Conservation (phyloP, 2,888 invertebrate genomes). For the Eupithecia abbreviata region DNA sequence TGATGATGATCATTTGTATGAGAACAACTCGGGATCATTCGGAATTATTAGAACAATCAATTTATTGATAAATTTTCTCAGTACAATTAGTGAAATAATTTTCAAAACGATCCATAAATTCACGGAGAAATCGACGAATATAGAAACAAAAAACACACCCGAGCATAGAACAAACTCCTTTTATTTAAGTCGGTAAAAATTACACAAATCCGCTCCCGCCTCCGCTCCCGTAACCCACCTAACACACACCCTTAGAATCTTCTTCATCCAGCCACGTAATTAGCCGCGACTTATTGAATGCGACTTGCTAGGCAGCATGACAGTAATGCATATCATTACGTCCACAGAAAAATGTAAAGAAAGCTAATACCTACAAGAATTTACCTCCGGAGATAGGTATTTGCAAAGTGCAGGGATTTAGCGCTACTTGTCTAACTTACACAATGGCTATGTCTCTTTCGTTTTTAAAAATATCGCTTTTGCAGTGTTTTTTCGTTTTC, state of each 20-base stretch:
- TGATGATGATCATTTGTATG: too few relatives aligned
- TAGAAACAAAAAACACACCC: too few relatives aligned
- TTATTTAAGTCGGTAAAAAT: background rate
- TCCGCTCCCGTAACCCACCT: background rate
- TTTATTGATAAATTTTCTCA: too few relatives aligned
- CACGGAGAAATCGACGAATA: too few relatives aligned
- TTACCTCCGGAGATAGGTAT: slow-evolving; percentile 65
- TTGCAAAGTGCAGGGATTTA: slow-evolving; percentile 61
- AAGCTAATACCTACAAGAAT: slow-evolving; percentile 61
- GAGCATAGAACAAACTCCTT: too few relatives aligned
- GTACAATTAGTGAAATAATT: too few relatives aligned
- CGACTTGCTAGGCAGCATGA: slow-evolving; percentile 54
- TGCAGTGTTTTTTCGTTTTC: too few relatives aligned
- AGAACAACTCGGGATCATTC: too few relatives aligned
- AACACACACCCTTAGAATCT: background rate
- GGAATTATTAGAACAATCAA: too few relatives aligned
- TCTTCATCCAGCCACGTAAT: slow-evolving; percentile 54
- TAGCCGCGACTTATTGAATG: slow-evolving; percentile 74
- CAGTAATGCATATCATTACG: slow-evolving; percentile 61
- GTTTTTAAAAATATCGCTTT: background rate
- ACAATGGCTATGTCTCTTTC: slow-evolving; percentile 45
- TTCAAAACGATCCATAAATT: too few relatives aligned
- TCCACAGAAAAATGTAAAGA: slow-evolving; percentile 55
- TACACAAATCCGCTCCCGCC: background rate
- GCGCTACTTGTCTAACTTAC: slow-evolving; percentile 44